Conservation (phyloP, 2,888 invertebrate species). For the Marasmarcha lunaedactyla region DNA sequence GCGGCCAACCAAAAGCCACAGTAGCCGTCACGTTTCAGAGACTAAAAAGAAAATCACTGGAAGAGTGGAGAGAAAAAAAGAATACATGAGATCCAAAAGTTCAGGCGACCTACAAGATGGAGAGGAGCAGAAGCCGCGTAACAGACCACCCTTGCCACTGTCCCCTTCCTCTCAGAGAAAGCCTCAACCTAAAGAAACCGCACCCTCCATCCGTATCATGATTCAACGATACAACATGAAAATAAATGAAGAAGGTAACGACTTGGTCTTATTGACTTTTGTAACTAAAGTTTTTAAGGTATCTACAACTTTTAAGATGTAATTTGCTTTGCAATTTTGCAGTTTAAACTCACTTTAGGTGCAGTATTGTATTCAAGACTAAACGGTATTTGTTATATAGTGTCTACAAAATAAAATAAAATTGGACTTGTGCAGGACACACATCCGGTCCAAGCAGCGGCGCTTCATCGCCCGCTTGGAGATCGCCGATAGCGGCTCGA, state of each 20-base stretch:
- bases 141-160: slow-evolving; percentile 68
- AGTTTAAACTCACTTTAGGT: no score
- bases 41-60: slow-evolving; percentile 16
- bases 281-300: neutral
- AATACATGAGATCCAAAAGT: slow-evolving; percentile 28
- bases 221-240: slow-evolving; percentile 77
- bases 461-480: slow-evolving; percentile 75
- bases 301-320: no score
- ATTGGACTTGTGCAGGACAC: slow-evolving; percentile 27
- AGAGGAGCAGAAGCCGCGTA: slow-evolving; percentile 41
- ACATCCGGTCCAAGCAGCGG: slow-evolving; percentile 70
- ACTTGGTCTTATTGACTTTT: no score
- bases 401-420: neutral
- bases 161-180: slow-evolving; percentile 72
- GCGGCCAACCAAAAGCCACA: slow-evolving; percentile 25
- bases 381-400: no score
- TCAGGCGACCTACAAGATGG: slow-evolving; percentile 44
- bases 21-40: slow-evolving; percentile 17
- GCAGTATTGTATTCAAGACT: no score
- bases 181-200: slow-evolving; percentile 71
- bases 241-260: slow-evolving; percentile 66
- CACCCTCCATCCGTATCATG: slow-evolving; percentile 78
- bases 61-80: neutral
- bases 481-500: slow-evolving; percentile 73
- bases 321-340: slow-evolving; percentile 2